A percentile compares a stretch with the other conserved stretches of the same genome.
phyloP scores from a whole-genome alignment of 2,888 invertebrate genomes.

The Apodemia duryi region DNA sequence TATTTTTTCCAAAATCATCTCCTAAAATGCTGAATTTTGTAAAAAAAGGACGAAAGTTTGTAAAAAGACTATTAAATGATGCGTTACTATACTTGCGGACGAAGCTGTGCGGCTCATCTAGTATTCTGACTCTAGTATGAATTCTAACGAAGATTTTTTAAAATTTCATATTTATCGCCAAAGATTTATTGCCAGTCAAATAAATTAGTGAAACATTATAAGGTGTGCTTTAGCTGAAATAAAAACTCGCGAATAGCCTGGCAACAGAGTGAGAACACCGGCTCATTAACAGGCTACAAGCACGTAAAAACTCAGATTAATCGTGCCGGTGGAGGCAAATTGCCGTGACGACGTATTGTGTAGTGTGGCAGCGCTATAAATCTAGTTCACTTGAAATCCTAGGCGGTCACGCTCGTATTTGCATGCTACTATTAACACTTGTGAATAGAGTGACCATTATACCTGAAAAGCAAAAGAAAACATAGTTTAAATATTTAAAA shows the following conservation, averaged over 20 bases:
- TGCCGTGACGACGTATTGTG: slow-evolving; percentile 30
- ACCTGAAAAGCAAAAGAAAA: neutral
- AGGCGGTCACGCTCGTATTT: slow-evolving; percentile 31
- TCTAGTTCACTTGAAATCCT: slow-evolving; percentile 29
- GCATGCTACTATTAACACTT: slow-evolving; percentile 24
- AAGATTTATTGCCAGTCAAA: neutral
- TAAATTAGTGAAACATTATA: neutral
- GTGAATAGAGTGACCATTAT: slow-evolving; percentile 14
- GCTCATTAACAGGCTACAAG: slow-evolving; percentile 5
- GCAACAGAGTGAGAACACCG: slow-evolving; percentile 11
- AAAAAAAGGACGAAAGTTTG: too few species aligned
- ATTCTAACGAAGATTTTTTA: too few species aligned
- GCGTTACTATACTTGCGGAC: too few species aligned
- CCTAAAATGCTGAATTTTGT: too few species aligned
- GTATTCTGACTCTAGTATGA: too few species aligned
- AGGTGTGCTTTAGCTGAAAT: neutral
- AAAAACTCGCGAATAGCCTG: neutral
- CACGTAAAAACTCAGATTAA: slow-evolving; percentile 26
- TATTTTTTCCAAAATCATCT: too few species aligned
- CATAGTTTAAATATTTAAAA: too few species aligned
- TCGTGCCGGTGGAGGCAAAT: slow-evolving; percentile 24
- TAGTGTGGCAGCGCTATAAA: slow-evolving; percentile 28
- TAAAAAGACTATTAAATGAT: too few species aligned
- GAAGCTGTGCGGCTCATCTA: too few species aligned
- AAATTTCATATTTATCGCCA: neutral